Conservation (phyloP, 2,797 vertebrate genomes). For the Denticeps clupeoides region DNA sequence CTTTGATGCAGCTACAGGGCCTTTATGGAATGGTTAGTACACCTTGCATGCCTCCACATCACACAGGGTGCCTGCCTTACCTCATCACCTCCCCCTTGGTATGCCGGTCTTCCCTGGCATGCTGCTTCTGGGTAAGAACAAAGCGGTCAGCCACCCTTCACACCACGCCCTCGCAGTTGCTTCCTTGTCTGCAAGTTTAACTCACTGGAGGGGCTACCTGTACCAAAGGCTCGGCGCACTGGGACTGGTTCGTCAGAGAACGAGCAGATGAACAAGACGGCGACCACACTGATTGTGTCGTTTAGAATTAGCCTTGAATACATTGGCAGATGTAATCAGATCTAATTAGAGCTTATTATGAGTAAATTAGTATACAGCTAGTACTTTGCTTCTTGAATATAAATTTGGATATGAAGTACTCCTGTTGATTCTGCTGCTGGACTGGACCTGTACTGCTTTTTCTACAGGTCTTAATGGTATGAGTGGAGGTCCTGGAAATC, state of each 20-base stretch:
- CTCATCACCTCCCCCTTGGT: slow-evolving; percentile 76
- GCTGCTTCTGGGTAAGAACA: slow-evolving; percentile 80
- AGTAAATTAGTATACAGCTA: no score
- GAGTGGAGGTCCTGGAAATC: slow-evolving; percentile 69
- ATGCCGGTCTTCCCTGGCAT: slow-evolving; percentile 78
- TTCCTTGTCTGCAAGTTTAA: slow-evolving; percentile 66
- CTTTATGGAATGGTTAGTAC: slow-evolving; percentile 87
- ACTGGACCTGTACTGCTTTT: slow-evolving; percentile 24
- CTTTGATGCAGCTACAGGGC: slow-evolving; percentile 76
- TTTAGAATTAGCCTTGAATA: no score
- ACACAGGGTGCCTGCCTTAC: slow-evolving; percentile 74
- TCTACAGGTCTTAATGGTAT: slow-evolving; percentile 66
- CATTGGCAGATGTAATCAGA: no score
- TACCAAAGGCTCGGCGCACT: slow-evolving; percentile 46
- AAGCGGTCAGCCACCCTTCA: slow-evolving; percentile 44
- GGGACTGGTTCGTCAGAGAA: no score
- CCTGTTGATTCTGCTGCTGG: no score
- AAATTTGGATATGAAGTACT: no score
- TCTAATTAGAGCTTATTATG: no score
- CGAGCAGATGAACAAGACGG: no score
- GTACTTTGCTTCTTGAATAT: no score
- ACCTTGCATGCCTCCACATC: slow-evolving; percentile 84
- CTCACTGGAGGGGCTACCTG: slow-evolving; percentile 65
- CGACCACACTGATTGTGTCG: no score
- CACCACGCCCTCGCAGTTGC: slow-evolving; percentile 54